Conservation (phyloP, 2,888 invertebrate species). For the Plutella xylostella region DNA sequence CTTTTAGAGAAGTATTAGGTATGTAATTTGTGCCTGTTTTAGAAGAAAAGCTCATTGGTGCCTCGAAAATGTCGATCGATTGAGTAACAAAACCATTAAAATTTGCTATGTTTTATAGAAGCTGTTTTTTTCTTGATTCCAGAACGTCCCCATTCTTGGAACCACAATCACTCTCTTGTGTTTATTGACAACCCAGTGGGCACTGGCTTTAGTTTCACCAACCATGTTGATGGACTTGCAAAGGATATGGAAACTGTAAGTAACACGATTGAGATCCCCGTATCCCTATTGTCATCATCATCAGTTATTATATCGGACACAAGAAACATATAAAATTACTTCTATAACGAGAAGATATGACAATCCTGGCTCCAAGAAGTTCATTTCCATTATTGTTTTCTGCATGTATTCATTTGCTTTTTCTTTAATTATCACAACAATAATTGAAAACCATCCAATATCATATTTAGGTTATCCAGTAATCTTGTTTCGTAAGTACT, state of each 20-base stretch:
- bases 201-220: conserved; percentile 73
- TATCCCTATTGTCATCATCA: too few relatives aligned
- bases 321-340: too few relatives aligned
- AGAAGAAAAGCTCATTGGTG: background rate
- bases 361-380: background rate
- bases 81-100: background rate
- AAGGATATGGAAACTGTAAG: conserved; percentile 65
- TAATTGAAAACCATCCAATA: background rate
- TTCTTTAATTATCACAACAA: background rate
- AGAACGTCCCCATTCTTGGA: conserved; percentile 68
- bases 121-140: conserved; percentile 19
- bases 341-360: too few relatives aligned
- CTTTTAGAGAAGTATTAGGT: background rate
- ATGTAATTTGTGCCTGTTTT: background rate
- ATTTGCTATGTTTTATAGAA: background rate
- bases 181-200: conserved; percentile 77
- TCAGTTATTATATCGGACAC: too few relatives aligned
- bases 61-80: background rate
- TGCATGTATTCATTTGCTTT: background rate
- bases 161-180: conserved; percentile 64
- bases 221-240: conserved; percentile 61
- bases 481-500: background rate
- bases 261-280: too few relatives aligned
- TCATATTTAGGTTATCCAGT: background rate
- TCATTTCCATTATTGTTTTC: background rate